Evolutionary conservation across 2,113 vertebrate species (phyloP), one percentile per base, ranked within the genome.

Genomic region (Corydoras maculifer): DNA sequence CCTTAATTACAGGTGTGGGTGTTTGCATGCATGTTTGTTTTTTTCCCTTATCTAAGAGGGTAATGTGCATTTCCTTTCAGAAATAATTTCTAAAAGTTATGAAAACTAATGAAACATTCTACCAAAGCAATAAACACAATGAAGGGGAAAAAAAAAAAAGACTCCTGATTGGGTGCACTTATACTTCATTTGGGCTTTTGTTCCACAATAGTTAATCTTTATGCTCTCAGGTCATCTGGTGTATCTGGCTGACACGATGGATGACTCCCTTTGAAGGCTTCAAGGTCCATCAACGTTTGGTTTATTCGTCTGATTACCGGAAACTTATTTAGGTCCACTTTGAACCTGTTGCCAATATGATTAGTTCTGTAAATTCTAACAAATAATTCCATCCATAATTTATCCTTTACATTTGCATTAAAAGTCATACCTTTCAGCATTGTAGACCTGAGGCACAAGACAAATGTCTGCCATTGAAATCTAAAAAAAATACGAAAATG

Each of bases 381-480:
- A 2, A 25, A 25, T 25, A 25, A 25, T 25, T 25, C 18, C 18
- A 25, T 25, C 18, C 18, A 25, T 25, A 25, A 25, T 25, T 25
- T 25, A 25, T 25, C 18, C 18, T 25, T 25, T 18, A 14, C 1
- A 12, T 43, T 65, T 29, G 29, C 63, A 6, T 10, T 3, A 55
- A 64, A 62, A 35, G 7, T 18, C 79, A 84, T 89, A 98, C 97
- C 96, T 94, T 60, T 94, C 91, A 71, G 97, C 94, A 64, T 98
- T 98, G 82, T 85, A 90, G 82, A 97, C 95, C 76, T 99, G 97
- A 72, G 97, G 97, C 1, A 83, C 94, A 81, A 99, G 88, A 85
- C 95, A 99, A 66, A 97, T 83, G 77, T 99, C 97, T 64, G 97
- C 97, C 93, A 99, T 91, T 61, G 96, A 93, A 66, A 99, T 88